Base-by-base conservation (phyloP, 2,113 vertebrate genomes). In the Propithecus coquereli region DNA sequence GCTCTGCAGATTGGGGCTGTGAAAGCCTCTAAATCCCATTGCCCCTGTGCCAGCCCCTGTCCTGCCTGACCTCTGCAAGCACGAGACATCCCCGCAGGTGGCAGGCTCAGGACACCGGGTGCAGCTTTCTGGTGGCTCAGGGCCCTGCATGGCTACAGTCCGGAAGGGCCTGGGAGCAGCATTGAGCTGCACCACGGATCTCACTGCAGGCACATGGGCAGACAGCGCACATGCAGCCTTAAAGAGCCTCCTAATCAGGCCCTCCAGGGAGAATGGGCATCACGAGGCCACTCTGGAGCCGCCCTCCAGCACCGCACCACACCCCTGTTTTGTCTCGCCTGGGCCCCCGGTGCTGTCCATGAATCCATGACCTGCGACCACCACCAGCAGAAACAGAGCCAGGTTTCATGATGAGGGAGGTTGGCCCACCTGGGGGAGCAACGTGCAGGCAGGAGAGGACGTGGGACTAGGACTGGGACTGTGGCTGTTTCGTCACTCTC, bases 401-500 rank as follows among this genome's bases (percentile, higher is more conserved):
- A 34, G 43, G 13, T 4, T 50, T 68, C 37, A 27, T 16, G 76
- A 90, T 0, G 34, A 50, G 12, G 7, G 17, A 47, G 52, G 43
- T 32, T 8, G 52, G 70, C 61, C 47, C 10, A 25, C 45, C 0
- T 1, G 0, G 2, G 4, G 0, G 50, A 74, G 82, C 45, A 66
- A 8, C 4, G 0, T 0, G 0, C 47, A 25, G 16, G 2, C 5
- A 27, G 50, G 20, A 43, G 30, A 66, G 2, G 8, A 45, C 0
- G 1, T 8, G 9, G 50, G 54, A 63, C 94, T 1, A 57, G 68
- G 52, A 13, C 73, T 87, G 83, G 70, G 52, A 27, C 52, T 63
- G 80, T 40, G 59, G 25, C 20, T 4, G 16, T 2, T 20, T 85
- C 40, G 0, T 47, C 22, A 11, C 30, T 50, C 57, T 50, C 30